Conservation (phyloP, 2,113 vertebrate species). For the Semicossyphus pulcher region DNA sequence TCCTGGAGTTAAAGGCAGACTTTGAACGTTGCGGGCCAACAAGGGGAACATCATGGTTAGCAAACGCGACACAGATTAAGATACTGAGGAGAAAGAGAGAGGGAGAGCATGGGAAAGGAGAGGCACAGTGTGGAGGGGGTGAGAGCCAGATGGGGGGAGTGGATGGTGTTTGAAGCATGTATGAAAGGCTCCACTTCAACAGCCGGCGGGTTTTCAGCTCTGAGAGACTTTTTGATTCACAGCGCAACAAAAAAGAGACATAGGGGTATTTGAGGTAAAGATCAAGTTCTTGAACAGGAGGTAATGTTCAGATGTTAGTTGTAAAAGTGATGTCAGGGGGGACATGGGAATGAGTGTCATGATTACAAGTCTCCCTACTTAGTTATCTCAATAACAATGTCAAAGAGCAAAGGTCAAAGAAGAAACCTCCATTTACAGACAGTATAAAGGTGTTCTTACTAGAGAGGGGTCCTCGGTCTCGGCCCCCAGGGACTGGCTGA, state of each 20-base stretch:
- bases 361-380: background rate
- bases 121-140: background rate
- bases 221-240: constrained; percentile 18
- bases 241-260: constrained; percentile 1
- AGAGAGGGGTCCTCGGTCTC: constrained; percentile 94
- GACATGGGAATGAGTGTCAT: background rate
- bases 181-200: constrained; percentile 46
- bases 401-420: background rate
- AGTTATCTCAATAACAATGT: background rate
- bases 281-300: constrained; percentile 7
- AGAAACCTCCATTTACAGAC: constrained; percentile 54
- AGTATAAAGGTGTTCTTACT: constrained; percentile 89
- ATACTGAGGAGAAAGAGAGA: background rate
- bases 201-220: background rate
- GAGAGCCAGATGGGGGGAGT: background rate
- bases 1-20: constrained; percentile 56
- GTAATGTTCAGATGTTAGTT: constrained; percentile 11
- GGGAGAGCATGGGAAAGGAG: constrained; percentile 16
- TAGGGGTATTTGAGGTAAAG: background rate
- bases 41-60: constrained; percentile 55
- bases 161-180: constrained; percentile 33
- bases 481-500: constrained; percentile 79
- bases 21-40: constrained; percentile 55
- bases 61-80: constrained; percentile 34
- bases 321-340: constrained; percentile 27